Conservation (phyloP, 2,113 vertebrate genomes). For the Andinoacara biseriatus region DNA sequence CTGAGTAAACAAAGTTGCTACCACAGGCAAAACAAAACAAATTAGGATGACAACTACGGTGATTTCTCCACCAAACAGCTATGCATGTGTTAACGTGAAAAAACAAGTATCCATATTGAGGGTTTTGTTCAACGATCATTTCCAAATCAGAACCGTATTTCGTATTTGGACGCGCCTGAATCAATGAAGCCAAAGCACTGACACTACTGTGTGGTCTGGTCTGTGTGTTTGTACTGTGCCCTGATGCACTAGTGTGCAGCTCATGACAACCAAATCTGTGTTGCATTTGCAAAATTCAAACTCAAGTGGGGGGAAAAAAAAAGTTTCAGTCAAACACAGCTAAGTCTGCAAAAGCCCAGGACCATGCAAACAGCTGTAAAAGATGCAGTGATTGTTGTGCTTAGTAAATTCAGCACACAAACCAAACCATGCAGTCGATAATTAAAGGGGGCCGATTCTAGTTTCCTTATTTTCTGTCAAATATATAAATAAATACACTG, state of each 20-base stretch:
- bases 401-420: neutral
- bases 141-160: neutral
- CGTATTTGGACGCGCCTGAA: neutral
- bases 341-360: neutral
- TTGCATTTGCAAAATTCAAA: neutral
- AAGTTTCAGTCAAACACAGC: neutral
- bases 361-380: accelerated
- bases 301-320: neutral
- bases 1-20: constrained; percentile 13
- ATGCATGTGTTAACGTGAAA: neutral
- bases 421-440: neutral
- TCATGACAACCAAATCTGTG: neutral
- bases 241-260: neutral
- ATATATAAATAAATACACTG: neutral
- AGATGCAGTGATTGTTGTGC: neutral
- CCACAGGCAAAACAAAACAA: constrained; percentile 31
- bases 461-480: neutral
- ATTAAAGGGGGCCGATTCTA: neutral
- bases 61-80: neutral
- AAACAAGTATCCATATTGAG: neutral
- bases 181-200: neutral
- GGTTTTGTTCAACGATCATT: no score
- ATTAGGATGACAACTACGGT: neutral
- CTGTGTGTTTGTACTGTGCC: neutral
- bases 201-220: neutral